Conservation (phyloP, 2,113 vertebrate genomes). For the Tragelaphus strepsiceros region DNA sequence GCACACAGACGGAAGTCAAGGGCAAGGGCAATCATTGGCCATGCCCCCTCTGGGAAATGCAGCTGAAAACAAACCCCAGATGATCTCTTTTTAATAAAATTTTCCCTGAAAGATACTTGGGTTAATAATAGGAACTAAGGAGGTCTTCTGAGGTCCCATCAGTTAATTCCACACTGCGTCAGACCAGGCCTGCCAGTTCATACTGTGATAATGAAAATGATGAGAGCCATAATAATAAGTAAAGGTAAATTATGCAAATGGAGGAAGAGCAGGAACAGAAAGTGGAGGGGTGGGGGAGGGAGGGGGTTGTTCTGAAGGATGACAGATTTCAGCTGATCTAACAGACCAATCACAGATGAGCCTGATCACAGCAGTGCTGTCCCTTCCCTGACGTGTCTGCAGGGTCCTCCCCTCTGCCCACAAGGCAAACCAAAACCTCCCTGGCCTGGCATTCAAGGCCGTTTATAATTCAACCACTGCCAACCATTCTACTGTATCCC, state of each 20-base stretch:
- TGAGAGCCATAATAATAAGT: not conserved
- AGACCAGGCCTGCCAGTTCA: not conserved
- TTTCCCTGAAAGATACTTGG: not conserved
- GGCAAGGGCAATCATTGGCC: not conserved
- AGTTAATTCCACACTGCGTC: not conserved
- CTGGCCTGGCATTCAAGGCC: not conserved
- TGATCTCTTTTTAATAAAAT: conserved; percentile 19
- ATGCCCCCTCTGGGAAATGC: not conserved
- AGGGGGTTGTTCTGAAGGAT: not conserved
- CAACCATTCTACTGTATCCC: not conserved
- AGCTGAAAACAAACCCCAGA: not conserved
- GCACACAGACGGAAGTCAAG: not conserved
- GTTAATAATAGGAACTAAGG: not conserved
- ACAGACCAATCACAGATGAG: not conserved
- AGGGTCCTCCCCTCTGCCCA: not conserved
- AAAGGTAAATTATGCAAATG: not conserved
- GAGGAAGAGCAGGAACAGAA: not conserved
- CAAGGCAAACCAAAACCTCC: not conserved
- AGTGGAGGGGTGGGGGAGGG: not conserved
- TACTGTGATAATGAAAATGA: not conserved
- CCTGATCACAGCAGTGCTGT: not conserved
- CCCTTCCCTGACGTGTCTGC: not conserved
- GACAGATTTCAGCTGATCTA: not conserved
- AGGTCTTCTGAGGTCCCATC: not conserved
- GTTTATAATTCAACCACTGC: not conserved